These are phyloP conservation scores for Conus canariensis DNA, from an alignment of 2,888 invertebrate genomes.

Conservation along the genomic window DNA sequence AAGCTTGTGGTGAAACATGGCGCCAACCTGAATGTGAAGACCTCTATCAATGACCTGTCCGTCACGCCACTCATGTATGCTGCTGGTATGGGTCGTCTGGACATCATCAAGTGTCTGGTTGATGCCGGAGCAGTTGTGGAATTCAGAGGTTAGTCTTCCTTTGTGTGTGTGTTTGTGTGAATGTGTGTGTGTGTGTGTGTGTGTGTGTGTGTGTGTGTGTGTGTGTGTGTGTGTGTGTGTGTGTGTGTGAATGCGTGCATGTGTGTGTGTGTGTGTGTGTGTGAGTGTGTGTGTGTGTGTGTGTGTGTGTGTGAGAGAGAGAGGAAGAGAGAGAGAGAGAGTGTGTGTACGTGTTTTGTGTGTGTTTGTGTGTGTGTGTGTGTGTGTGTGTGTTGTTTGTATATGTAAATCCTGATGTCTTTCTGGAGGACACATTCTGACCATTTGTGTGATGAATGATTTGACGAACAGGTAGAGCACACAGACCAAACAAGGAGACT, in stretches of 20 bases:
- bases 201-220: neutral
- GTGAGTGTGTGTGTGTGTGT: no score
- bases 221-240: neutral
- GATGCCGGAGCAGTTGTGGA: slow-evolving; percentile 76
- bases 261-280: neutral
- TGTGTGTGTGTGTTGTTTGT: no score
- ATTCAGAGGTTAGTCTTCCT: slow-evolving; percentile 64
- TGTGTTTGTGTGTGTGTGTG: no score
- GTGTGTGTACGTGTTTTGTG: no score
- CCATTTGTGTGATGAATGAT: no score
- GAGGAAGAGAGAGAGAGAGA: no score
- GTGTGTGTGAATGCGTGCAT: neutral
- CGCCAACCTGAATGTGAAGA: slow-evolving; percentile 72
- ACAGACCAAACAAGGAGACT: no score
- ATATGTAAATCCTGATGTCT: no score
- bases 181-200: neutral
- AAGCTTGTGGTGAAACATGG: slow-evolving; percentile 72
- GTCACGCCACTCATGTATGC: slow-evolving; percentile 79
- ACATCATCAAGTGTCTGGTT: slow-evolving; percentile 76
- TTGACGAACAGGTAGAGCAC: no score
- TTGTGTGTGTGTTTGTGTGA: neutral
- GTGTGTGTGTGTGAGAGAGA: no score
- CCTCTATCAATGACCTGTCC: slow-evolving; percentile 72
- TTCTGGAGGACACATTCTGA: no score
- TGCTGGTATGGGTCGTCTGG: slow-evolving; percentile 74